Evolutionary conservation across 2,797 vertebrate species (phyloP).

Genomic region (Loris lydekkerianus): DNA sequence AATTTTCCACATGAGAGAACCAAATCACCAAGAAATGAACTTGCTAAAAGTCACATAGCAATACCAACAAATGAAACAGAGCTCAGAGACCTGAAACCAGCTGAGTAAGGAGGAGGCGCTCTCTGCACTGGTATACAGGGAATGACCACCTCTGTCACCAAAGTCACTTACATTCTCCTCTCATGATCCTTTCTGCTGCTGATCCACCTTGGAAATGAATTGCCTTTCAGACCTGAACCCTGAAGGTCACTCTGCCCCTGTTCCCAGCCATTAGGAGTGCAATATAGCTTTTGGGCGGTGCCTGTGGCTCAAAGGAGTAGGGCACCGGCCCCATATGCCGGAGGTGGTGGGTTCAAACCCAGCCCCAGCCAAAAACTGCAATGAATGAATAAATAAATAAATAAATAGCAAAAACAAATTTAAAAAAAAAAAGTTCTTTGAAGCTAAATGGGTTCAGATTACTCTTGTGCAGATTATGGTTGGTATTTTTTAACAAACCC

Average conservation of each 20-base stretch:
- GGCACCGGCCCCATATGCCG: too few relatives aligned
- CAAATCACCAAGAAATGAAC: constrained; percentile 65
- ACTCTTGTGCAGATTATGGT: not conserved
- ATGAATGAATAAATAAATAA: too few relatives aligned
- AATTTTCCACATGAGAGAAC: constrained; percentile 67
- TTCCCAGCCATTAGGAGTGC: not conserved
- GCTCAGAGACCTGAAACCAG: not conserved
- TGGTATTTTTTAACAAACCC: not conserved
- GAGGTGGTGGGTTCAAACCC: too few relatives aligned
- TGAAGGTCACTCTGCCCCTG: not conserved
- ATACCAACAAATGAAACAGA: not conserved
- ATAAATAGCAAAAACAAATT: too few relatives aligned
- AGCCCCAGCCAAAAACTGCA: too few relatives aligned
- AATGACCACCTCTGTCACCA: not conserved
- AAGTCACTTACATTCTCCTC: not conserved
- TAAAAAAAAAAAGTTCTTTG: not conserved
- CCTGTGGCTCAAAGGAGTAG: too few relatives aligned
- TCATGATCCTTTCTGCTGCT: not conserved
- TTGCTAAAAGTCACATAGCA: constrained; percentile 43
- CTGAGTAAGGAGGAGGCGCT: not conserved
- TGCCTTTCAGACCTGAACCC: not conserved
- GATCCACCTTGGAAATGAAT: not conserved
- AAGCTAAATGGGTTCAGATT: not conserved
- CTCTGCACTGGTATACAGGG: not conserved
- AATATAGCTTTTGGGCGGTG: not conserved